Evolutionary conservation across 2,888 invertebrate genomes (phyloP).

Genomic region (Mesorhabditis sp.): DNA sequence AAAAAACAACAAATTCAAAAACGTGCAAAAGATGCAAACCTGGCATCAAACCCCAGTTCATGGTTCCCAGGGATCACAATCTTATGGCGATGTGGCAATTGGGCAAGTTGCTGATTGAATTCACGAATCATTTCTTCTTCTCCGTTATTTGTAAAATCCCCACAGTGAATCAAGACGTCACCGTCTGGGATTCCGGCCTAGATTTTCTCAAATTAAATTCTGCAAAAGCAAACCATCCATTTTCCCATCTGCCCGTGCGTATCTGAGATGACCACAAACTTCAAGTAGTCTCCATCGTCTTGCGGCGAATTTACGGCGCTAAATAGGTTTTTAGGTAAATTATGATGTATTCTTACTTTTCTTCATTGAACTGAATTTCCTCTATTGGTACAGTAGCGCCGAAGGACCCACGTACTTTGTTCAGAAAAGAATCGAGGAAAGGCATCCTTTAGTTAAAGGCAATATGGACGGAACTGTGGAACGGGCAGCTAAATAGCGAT

Average conservation of each 20-base stretch:
- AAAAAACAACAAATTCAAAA: too few relatives aligned
- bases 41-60: slow-evolving; percentile 75
- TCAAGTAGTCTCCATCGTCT: slow-evolving; percentile 71
- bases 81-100: slow-evolving; percentile 75
- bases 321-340: not conserved
- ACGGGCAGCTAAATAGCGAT: too few relatives aligned
- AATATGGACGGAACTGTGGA: too few relatives aligned
- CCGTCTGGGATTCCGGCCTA: slow-evolving; percentile 72
- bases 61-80: slow-evolving; percentile 83
- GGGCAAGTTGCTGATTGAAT: slow-evolving; percentile 58
- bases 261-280: slow-evolving; percentile 78
- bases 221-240: slow-evolving; percentile 20
- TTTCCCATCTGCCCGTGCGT: slow-evolving; percentile 67
- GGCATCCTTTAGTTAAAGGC: too few relatives aligned
- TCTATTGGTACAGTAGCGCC: too few relatives aligned
- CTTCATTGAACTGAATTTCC: too few relatives aligned
- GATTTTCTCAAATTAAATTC: too few relatives aligned
- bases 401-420: too few relatives aligned
- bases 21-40: slow-evolving; percentile 10
- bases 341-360: too few relatives aligned
- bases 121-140: slow-evolving; percentile 29
- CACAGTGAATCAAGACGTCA: slow-evolving; percentile 79
- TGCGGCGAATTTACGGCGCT: slow-evolving; percentile 29
- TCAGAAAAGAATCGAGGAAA: too few relatives aligned
- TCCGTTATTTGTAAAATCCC: slow-evolving; percentile 71